These are phyloP conservation scores for Myzus persicae DNA, from an alignment of 1,140 invertebrate species.

Conservation along the genomic window DNA sequence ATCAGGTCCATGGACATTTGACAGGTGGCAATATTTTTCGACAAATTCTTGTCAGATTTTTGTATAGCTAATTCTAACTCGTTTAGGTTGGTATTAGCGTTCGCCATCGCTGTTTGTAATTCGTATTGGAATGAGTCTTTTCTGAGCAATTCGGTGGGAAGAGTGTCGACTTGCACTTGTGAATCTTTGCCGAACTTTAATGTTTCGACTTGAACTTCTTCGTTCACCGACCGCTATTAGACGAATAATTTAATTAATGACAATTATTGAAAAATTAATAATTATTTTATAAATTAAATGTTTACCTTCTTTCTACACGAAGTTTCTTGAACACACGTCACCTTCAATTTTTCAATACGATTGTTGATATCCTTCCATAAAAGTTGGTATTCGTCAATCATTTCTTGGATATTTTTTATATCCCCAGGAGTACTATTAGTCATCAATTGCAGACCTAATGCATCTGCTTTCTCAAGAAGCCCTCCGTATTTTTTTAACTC, in stretches of 20 bases:
- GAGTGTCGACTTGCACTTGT: slow-evolving; percentile 80
- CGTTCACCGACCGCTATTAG: slow-evolving; percentile 64
- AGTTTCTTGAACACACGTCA: slow-evolving; percentile 60
- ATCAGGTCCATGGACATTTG: slow-evolving; percentile 79
- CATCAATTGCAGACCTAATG: slow-evolving; percentile 71
- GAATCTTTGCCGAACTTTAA: slow-evolving; percentile 77
- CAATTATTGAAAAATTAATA: neutral
- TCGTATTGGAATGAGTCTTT: slow-evolving; percentile 82
- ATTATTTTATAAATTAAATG: neutral
- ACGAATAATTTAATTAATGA: neutral
- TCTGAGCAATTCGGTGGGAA: slow-evolving; percentile 75
- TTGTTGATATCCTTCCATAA: slow-evolving; percentile 72
- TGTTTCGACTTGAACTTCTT: slow-evolving; percentile 76
- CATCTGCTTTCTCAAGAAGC: slow-evolving; percentile 69
- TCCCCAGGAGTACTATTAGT: slow-evolving; percentile 68
- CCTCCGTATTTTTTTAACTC: slow-evolving; percentile 69
- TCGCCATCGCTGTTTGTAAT: slow-evolving; percentile 65
- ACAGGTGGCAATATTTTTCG: slow-evolving; percentile 74
- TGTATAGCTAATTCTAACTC: slow-evolving; percentile 47
- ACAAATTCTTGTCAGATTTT: slow-evolving; percentile 63
- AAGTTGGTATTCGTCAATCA: slow-evolving; percentile 75
- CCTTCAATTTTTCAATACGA: slow-evolving; percentile 67
- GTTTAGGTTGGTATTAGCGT: slow-evolving; percentile 55
- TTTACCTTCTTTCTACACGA: slow-evolving; percentile 59
- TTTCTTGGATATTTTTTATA: slow-evolving; percentile 68